These are phyloP conservation scores for Drosophila pallidifrons DNA, from an alignment of 1,140 invertebrate genomes.

Conservation along the genomic window DNA sequence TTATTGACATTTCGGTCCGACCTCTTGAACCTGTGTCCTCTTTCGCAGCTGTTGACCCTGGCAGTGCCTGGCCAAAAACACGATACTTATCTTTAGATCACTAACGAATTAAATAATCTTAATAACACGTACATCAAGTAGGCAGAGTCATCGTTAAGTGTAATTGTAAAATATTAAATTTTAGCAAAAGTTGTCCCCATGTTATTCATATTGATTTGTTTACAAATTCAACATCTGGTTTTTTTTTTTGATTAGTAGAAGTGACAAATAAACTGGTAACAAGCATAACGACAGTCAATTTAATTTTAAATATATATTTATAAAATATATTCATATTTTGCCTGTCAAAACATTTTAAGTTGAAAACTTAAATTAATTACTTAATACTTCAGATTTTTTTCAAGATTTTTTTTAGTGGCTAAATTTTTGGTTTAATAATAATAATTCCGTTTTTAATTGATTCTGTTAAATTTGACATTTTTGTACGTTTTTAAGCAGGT, in stretches of 20 bases:
- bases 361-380: too few species aligned
- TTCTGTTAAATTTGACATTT: too few species aligned
- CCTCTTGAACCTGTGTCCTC: constrained; percentile 10
- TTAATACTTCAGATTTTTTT: too few species aligned
- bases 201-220: constrained; percentile 19
- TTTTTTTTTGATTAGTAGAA: not conserved
- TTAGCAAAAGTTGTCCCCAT: constrained; percentile 3
- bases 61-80: not conserved
- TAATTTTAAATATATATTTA: too few species aligned
- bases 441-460: too few species aligned
- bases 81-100: constrained; percentile 17
- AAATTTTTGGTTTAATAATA: too few species aligned
- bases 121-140: not conserved
- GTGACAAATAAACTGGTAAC: too few species aligned
- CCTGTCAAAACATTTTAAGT: too few species aligned
- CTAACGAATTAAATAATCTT: not conserved
- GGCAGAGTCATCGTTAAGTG: not conserved
- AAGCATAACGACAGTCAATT: too few species aligned
- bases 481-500: too few species aligned
- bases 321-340: too few species aligned
- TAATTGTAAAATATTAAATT: constrained; percentile 18
- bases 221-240: constrained; percentile 8
- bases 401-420: too few species aligned
- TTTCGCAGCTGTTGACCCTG: constrained; percentile 13
- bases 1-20: constrained; percentile 11